Evolutionary conservation across 23 tunicate genomes (phyloP).

Genomic region (Halocynthia roretzi): DNA sequence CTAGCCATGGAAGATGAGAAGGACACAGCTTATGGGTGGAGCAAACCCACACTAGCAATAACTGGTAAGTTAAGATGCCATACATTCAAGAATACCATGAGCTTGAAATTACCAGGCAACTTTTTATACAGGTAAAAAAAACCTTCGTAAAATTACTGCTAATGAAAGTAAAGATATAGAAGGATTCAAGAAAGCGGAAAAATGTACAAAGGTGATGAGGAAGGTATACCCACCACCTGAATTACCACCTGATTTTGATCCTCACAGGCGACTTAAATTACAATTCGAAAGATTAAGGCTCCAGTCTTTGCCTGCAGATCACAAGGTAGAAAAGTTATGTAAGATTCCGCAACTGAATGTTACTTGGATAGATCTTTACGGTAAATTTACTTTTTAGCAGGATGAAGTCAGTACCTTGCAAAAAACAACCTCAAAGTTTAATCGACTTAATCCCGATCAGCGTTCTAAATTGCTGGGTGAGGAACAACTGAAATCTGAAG

Average conservation of each 20-base stretch:
- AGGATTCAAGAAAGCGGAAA: constrained; percentile 20
- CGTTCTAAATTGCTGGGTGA: constrained; percentile 32
- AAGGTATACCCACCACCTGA: constrained; percentile 67
- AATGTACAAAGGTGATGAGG: constrained; percentile 1
- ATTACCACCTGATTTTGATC: constrained; percentile 62
- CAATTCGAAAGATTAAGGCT: constrained; percentile 21
- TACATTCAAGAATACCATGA: too few species aligned
- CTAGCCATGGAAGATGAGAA: constrained; percentile 50
- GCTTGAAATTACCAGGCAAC: too few species aligned
- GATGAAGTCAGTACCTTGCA: too few species aligned
- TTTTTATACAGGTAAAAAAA: too few species aligned
- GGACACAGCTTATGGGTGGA: constrained; percentile 70
- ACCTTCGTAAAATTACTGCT: too few species aligned
- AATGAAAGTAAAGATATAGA: neutral
- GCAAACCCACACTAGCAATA: constrained; percentile 51
- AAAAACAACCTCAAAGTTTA: neutral
- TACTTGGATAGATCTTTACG: too few species aligned
- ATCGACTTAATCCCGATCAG: constrained; percentile 28
- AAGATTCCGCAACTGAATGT: too few species aligned
- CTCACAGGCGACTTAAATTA: constrained; percentile 42
- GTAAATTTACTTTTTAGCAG: too few species aligned
- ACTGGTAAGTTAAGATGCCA: constrained; percentile 12
- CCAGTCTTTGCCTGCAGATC: constrained; percentile 8
- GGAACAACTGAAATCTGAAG: neutral
- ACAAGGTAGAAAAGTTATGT: too few species aligned